Evolutionary conservation across 2,797 vertebrate species (phyloP), one percentile per base, ranked within the genome.

Genomic region (Sebastes melanostomus): DNA sequence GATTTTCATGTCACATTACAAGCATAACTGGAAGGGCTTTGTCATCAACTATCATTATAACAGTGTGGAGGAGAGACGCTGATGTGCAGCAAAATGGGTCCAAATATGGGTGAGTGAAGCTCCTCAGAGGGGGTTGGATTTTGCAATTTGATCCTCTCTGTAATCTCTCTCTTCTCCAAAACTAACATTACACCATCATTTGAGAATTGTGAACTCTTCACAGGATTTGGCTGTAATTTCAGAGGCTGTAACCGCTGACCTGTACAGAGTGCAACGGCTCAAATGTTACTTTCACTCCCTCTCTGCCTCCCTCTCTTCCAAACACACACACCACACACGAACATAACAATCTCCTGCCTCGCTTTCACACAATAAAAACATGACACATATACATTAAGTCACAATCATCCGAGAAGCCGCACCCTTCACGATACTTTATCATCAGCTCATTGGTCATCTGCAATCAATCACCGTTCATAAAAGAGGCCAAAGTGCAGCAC

Each of bases 121-220:
- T 75, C 69, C 71, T 78, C 52, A 24, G 71, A 69, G 75, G 72
- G 34, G 72, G 65, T 7, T 77, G 76, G 36, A 54, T 80, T 63
- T 27, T 73, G 50, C 72, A 82, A 82, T 73, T 25, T 79, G 75
- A 87, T 77, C 77, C 86, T 42, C 63, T 62, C 18, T 13, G 2
- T 69, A 81, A 77, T 66, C 62, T 32, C 46, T 42, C 73, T 62
- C 67, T 18, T 72, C 46, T 86, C 85, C 65, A 86, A 87, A 81
- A 75, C 73, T 20, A 84, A 83, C 83, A 92, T 92, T 91, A 89
- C 90, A 72, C 66, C 81, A 91, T 89, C 81, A 46, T 79, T 61
- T 68, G 59, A 89, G 80, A 92, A 92, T 92, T 62, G 29, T 14
- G 38, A 75, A 52, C 62, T 69, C 59, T 75, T 75, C 42, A 65